phyloP scores from a whole-genome alignment of 2,888 invertebrate species.

The Meghimatium bilineatum region DNA sequence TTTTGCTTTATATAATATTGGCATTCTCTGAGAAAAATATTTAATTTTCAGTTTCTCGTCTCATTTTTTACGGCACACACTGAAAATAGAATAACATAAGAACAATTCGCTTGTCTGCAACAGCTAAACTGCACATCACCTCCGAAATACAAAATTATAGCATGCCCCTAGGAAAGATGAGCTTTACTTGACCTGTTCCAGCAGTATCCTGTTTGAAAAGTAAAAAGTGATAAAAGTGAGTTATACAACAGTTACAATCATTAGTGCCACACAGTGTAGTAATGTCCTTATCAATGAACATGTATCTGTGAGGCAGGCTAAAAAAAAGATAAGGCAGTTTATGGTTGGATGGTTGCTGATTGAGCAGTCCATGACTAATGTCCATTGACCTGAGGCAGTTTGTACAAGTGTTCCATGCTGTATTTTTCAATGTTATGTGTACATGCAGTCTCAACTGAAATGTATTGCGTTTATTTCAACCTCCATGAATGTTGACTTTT shows the following conservation, averaged over 20 bases:
- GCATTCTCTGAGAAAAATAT: too few species aligned
- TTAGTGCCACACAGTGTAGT: not conserved
- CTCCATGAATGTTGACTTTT: too few species aligned
- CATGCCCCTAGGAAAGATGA: not conserved
- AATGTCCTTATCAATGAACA: not conserved
- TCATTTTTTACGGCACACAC: too few species aligned
- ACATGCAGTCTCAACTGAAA: not conserved
- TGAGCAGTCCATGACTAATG: too few species aligned
- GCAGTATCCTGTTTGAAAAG: not conserved
- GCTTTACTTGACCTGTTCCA: conserved; percentile 12
- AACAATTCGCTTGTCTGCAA: not conserved
- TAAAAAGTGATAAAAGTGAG: not conserved
- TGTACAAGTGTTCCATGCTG: not conserved
- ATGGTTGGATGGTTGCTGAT: too few species aligned
- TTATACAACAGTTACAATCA: not conserved
- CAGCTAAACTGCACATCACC: not conserved
- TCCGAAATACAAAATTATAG: not conserved
- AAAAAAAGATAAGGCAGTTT: too few species aligned
- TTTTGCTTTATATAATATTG: too few species aligned
- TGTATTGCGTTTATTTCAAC: too few species aligned
- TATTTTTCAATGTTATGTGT: not conserved
- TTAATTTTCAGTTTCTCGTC: too few species aligned
- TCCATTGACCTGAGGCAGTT: too few species aligned
- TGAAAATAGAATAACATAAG: not conserved
- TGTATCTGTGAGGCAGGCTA: not conserved